A percentile compares a stretch with the other conserved stretches of the same genome.
These are phyloP conservation scores for Carabus problematicus DNA, from an alignment of 2,888 invertebrate genomes.

Conservation along the genomic window DNA sequence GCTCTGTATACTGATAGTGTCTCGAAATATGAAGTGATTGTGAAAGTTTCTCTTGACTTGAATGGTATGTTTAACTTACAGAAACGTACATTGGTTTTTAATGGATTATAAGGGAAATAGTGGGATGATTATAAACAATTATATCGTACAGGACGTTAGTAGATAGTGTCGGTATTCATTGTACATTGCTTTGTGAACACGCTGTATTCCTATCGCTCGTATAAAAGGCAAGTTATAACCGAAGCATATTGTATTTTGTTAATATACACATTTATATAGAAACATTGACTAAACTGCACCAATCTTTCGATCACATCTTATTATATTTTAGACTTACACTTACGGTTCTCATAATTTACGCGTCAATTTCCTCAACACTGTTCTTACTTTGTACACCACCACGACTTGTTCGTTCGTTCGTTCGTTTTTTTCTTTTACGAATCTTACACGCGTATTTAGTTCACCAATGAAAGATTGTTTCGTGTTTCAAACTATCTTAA, in stretches of 20 bases:
- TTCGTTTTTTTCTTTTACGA: slow-evolving; percentile 8
- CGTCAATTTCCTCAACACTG: neutral
- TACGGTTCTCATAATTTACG: slow-evolving; percentile 1
- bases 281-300: slow-evolving; percentile 42
- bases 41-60: no score
- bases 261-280: slow-evolving; percentile 27
- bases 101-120: no score
- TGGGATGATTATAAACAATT: no score
- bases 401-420: neutral
- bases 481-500: slow-evolving; percentile 33
- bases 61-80: no score
- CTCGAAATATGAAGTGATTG: no score
- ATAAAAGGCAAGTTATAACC: neutral
- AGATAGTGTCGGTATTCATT: no score
- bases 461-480: slow-evolving; percentile 19
- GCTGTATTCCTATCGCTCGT: no score
- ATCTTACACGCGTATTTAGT: slow-evolving; percentile 14
- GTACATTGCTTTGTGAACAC: no score
- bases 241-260: slow-evolving; percentile 15
- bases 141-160: no score
- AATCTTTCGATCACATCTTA: slow-evolving; percentile 43
- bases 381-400: slow-evolving; percentile 23
- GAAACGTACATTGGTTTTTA: no score
- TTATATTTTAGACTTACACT: slow-evolving; percentile 40
- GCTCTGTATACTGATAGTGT: no score